Conservation (phyloP, 1,140 invertebrate species). For the Eulimnadia texana region DNA sequence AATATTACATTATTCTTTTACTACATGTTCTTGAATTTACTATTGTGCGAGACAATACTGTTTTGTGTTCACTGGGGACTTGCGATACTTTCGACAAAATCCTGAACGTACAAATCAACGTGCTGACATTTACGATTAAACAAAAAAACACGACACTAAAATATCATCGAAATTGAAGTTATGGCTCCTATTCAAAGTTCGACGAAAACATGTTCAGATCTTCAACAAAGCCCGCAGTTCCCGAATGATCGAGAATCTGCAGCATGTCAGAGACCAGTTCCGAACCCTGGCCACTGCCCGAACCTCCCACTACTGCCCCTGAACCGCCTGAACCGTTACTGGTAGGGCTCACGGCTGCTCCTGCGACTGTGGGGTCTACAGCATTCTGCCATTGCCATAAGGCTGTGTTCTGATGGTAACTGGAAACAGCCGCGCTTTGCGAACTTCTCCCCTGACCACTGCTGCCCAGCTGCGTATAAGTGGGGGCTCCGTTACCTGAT, state of each 20-base stretch:
- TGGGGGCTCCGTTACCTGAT: constrained; percentile 40
- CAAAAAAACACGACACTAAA: neutral
- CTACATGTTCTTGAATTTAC: no score
- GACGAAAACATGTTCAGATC: constrained; percentile 89
- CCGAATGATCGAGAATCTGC: constrained; percentile 73
- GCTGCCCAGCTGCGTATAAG: constrained; percentile 61
- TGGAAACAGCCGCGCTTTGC: constrained; percentile 26
- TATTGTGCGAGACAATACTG: no score
- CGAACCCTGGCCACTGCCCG: constrained; percentile 25
- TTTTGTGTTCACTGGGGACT: no score
- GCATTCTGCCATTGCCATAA: constrained; percentile 54
- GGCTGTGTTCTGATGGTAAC: constrained; percentile 22
- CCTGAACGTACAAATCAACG: no score
- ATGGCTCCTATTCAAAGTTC: constrained; percentile 53
- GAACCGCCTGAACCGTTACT: constrained; percentile 27
- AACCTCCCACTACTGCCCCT: constrained; percentile 22
- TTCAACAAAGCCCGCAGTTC: constrained; percentile 60
- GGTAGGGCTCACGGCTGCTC: constrained; percentile 26
- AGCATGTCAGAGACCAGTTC: constrained; percentile 89
- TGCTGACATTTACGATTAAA: neutral
- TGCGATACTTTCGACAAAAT: no score
- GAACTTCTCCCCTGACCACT: constrained; percentile 30
- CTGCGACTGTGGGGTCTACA: constrained; percentile 29
- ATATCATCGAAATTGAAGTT: neutral
- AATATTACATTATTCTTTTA: no score